Evolutionary conservation across 1,140 invertebrate species (phyloP).

Genomic region (Bicyclus anynana): DNA sequence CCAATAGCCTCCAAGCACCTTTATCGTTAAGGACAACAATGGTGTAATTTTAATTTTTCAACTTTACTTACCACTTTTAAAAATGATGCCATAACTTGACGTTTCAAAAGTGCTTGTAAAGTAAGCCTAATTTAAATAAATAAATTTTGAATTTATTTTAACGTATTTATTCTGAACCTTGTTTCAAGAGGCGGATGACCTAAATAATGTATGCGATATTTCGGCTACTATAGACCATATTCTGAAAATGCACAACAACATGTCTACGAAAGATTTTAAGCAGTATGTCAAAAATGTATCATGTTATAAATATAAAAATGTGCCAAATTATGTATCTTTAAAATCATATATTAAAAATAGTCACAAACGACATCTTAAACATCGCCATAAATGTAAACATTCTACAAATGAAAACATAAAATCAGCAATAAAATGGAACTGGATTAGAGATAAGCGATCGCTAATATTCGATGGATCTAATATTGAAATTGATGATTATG

Average conservation of each 20-base stretch:
- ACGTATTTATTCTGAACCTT: constrained; percentile 22
- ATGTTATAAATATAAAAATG: constrained; percentile 33
- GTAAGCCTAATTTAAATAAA: no score
- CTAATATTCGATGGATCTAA: constrained; percentile 5
- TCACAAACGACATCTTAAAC: constrained; percentile 4
- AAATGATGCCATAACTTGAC: no score
- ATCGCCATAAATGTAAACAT: constrained; percentile 6
- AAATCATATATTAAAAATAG: constrained; percentile 11
- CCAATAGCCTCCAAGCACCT: no score
- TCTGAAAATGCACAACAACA: constrained; percentile 10
- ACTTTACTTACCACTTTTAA: no score
- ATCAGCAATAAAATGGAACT: constrained; percentile 34
- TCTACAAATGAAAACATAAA: constrained; percentile 8
- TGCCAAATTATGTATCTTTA: constrained; percentile 25
- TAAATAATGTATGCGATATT: constrained; percentile 36
- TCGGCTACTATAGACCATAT: constrained; percentile 33
- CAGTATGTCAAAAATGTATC: constrained; percentile 31
- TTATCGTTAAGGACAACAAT: no score
- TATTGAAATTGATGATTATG: constrained; percentile 20
- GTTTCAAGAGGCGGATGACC: constrained; percentile 47
- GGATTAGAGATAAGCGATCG: constrained; percentile 36
- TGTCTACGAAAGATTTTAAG: constrained; percentile 30
- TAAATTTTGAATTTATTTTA: no score
- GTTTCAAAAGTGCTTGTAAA: no score
- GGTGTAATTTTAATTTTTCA: no score